Conservation (phyloP, 2,888 invertebrate genomes). For the Phlogophora meticulosa region DNA sequence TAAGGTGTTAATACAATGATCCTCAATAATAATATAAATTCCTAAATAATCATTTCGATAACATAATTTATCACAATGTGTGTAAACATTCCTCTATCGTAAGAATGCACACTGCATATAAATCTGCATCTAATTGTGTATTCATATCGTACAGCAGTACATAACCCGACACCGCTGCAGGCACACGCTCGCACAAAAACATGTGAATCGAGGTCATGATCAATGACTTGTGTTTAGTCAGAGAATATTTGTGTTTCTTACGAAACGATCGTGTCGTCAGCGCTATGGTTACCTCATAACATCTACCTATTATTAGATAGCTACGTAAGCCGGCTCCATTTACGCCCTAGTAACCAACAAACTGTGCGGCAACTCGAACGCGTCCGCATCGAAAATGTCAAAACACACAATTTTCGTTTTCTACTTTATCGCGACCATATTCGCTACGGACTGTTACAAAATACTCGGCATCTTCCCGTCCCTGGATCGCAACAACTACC, state of each 20-base stretch:
- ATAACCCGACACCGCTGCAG: constrained; percentile 67
- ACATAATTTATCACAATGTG: constrained; percentile 26
- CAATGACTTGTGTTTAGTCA: constrained; percentile 80
- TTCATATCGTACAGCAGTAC: constrained; percentile 70
- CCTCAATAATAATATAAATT: constrained; percentile 7
- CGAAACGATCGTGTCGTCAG: constrained; percentile 84
- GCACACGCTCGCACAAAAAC: constrained; percentile 69
- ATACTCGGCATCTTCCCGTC: constrained; percentile 91
- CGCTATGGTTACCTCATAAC: constrained; percentile 87
- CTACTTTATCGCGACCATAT: constrained; percentile 77
- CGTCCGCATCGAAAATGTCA: constrained; percentile 78
- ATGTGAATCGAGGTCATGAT: constrained; percentile 83
- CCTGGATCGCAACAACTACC: constrained; percentile 87
- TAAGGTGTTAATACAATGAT: background rate
- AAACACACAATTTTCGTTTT: constrained; percentile 75
- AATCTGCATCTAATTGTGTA: constrained; percentile 28
- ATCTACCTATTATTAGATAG: constrained; percentile 88
- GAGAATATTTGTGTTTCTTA: constrained; percentile 86
- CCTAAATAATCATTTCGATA: constrained; percentile 18
- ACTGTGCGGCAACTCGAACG: constrained; percentile 82
- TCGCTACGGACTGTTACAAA: constrained; percentile 82
- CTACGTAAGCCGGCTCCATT: constrained; percentile 81
- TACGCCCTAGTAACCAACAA: constrained; percentile 85
- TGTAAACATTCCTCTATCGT: constrained; percentile 26
- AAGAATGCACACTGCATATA: constrained; percentile 18